phyloP scores from a whole-genome alignment of 37 sponge, comb jelly and placozoan species.

The Aplysina aerophoba region DNA sequence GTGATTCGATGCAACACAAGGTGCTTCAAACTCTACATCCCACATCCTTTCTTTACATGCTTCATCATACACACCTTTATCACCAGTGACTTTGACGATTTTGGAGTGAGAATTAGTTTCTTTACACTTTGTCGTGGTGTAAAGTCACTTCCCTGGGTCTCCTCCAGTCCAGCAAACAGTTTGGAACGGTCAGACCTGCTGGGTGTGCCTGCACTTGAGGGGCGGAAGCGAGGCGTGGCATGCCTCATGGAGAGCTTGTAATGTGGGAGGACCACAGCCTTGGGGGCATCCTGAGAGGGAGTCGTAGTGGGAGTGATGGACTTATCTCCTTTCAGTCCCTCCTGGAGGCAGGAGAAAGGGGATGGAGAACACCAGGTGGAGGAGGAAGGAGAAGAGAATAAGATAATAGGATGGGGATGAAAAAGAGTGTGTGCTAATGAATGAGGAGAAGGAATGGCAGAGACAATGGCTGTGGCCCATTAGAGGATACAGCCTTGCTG shows the following conservation, averaged over 20 bases:
- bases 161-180: constrained; percentile 77
- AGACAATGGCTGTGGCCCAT: too few species aligned
- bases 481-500: too few species aligned
- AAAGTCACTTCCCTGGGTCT: constrained; percentile 39
- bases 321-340: constrained; percentile 44
- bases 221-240: constrained; percentile 45
- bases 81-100: constrained; percentile 39
- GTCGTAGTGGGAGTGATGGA: constrained; percentile 35
- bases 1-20: too few species aligned
- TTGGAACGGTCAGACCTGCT: constrained; percentile 39
- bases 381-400: not conserved
- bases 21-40: not conserved
- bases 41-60: not conserved
- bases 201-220: constrained; percentile 59
- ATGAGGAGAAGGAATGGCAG: too few species aligned
- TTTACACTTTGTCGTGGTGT: constrained; percentile 79
- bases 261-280: constrained; percentile 52
- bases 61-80: constrained; percentile 30
- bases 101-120: constrained; percentile 63
- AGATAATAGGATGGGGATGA: too few species aligned
- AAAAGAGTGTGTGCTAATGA: too few species aligned
- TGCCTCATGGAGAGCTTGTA: constrained; percentile 74
- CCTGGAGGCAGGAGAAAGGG: constrained; percentile 39
- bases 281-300: constrained; percentile 27
- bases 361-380: not conserved